Evolutionary conservation across 23 tunicate genomes (phyloP).

Genomic region (Aplidium turbinatum): DNA sequence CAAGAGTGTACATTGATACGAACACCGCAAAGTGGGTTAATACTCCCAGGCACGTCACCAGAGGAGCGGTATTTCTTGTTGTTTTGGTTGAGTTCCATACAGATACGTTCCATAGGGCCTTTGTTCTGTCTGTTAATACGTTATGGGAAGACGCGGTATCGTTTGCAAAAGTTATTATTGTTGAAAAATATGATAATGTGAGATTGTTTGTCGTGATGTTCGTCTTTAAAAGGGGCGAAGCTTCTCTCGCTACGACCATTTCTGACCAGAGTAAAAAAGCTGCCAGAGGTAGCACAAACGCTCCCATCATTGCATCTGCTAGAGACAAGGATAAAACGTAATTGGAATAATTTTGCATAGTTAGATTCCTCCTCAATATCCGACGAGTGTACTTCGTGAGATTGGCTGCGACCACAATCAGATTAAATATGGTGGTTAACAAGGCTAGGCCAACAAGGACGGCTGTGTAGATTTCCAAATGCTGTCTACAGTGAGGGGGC

Average conservation of each 20-base stretch:
- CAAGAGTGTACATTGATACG: constrained; percentile 80
- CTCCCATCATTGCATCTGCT: constrained; percentile 78
- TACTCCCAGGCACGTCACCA: too few relatives aligned
- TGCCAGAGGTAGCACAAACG: constrained; percentile 61
- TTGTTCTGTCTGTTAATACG: too few relatives aligned
- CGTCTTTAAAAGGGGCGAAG: too few relatives aligned
- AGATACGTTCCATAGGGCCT: too few relatives aligned
- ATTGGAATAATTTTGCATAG: constrained; percentile 81
- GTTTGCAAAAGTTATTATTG: too few relatives aligned
- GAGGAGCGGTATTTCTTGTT: too few relatives aligned
- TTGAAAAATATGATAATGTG: too few relatives aligned
- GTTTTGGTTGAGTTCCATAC: too few relatives aligned
- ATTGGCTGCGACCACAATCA: constrained; percentile 52
- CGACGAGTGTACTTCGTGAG: constrained; percentile 61
- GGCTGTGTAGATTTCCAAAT: constrained; percentile 27
- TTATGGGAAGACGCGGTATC: too few relatives aligned
- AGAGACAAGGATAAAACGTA: constrained; percentile 82
- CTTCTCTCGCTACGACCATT: not conserved
- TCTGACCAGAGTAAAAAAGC: not conserved
- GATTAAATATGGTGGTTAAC: constrained; percentile 62
- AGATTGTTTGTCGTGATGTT: too few relatives aligned
- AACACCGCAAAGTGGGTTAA: constrained; percentile 47
- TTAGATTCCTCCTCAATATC: constrained; percentile 62
- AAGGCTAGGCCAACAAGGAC: constrained; percentile 41
- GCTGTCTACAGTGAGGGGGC: constrained; percentile 48